Base-by-base conservation (phyloP, 2,888 invertebrate species). In the Tachina lurida region DNA sequence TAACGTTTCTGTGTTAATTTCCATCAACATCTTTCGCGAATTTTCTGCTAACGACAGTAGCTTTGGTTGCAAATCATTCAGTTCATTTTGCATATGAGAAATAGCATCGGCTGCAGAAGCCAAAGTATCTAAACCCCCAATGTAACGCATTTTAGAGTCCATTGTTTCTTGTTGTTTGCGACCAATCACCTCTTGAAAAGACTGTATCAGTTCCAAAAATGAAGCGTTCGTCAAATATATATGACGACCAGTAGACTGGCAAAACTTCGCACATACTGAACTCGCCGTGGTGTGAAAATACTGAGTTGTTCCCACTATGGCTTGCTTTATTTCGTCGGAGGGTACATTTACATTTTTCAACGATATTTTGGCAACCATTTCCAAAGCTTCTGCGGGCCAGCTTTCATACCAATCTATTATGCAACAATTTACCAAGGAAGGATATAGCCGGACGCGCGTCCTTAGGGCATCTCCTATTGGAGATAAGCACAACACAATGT, bases 391-490 rank as follows among this genome's bases (percentile, higher is more conserved):
- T 89, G 96, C 95, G 0, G 97, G 97, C 97, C 97, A 98, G 76
- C 96, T 95, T 93, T 96, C 96, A 93, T 97, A 98, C 98, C 98
- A 98, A 93, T 98, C 97, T 88, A 98, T 97, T 3, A 98, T 97
- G 92, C 97, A 98, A 91, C 97, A 97, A 93, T 97, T 98, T 47
- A 98, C 97, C 52, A 98, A 93, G 0, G 97, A 97, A 0, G 98
- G 98, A 93, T 98, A 98, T 91, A 97, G 96, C 1, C 97, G 94
- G 7, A 98, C 94, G 0, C 96, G 94, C 0, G 96, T 95, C 47
- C 97, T 94, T 92, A 98, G 96, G 0, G 96, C 94, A 88, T 96
- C 95, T 1, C 98, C 97, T 84, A 97, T 96, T 0, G 96, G 97
- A 88, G 97, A 97, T 93, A 94, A 94, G 31, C 95, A 94, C 2